Base-by-base conservation (phyloP, 2,888 invertebrate genomes). In the Dinocampus coccinellae region DNA sequence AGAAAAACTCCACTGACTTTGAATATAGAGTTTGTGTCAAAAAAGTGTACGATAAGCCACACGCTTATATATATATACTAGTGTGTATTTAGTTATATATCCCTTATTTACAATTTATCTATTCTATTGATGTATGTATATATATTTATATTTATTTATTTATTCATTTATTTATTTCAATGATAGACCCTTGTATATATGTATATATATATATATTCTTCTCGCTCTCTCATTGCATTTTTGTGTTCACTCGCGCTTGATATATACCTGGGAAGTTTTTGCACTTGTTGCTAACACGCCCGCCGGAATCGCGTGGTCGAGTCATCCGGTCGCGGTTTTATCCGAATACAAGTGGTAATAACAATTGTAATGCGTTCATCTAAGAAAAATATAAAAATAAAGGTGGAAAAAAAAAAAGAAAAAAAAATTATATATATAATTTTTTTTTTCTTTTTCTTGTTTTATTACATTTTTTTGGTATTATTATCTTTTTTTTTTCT, bases 201-300 rank as follows among this genome's bases (percentile, higher is more conserved):
- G n/a, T 4, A 36, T 36, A 29, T 29, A 29, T 29, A 29, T 29
- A 29, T 29, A 4, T 29, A 29, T 4, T 29, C 3, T 29, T 47
- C 47, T 47, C 16, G 0, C 7, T 47, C 47, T 7, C 9, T 36
- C 13, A 36, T 10, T 53, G 3, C 3, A 29, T 29, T 7, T 29
- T 29, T 29, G 2, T 34, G 22, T 33, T 20, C 26, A 65, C 33
- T 36, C 26, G 36, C 66, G 13, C 63, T 69, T 62, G 26, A 20
- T 42, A 68, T 60, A 69, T 60, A 60, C 42, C 58, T 65, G 63
- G 33, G 55, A 70, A 52, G 36, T 66, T 70, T 70, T 70, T 66
- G 63, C 60, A 70, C 70, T 70, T 70, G 60, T 70, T 70, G 60
- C 65, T 70, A n/a, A 65, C 20, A 70, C 16, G 53, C 22, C 63